phyloP scores from a whole-genome alignment of 2,113 vertebrate species.

The Seriola dumerili region DNA sequence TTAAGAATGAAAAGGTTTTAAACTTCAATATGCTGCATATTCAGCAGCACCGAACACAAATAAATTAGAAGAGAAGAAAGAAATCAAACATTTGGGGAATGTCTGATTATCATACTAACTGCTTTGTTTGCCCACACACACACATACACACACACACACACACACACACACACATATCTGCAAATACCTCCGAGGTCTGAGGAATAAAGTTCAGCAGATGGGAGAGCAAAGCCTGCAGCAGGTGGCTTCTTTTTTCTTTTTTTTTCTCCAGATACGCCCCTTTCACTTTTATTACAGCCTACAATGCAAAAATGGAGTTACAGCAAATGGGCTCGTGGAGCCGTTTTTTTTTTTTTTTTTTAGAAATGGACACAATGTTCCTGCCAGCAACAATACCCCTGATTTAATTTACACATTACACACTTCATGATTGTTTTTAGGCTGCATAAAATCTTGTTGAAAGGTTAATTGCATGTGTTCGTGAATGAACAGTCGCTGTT shows the following conservation, averaged over 20 bases:
- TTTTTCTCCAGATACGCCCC: background rate
- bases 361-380: background rate
- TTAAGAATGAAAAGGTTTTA: conserved; percentile 69
- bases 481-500: conserved; percentile 2
- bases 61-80: conserved; percentile 60
- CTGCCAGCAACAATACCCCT: background rate
- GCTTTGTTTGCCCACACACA: conserved; percentile 58
- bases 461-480: conserved; percentile 1
- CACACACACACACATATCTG: conserved; percentile 32
- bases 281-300: conserved; percentile 22
- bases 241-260: conserved; percentile 12
- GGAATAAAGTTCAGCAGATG: conserved; percentile 65
- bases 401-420: background rate
- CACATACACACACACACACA: conserved; percentile 26
- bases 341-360: background rate
- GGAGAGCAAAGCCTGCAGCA: conserved; percentile 39
- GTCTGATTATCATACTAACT: conserved; percentile 58
- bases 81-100: conserved; percentile 72
- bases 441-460: background rate
- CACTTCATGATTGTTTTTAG: background rate
- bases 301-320: background rate
- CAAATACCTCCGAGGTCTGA: conserved; percentile 55
- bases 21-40: conserved; percentile 63
- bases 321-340: background rate
- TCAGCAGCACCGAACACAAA: conserved; percentile 44